Evolutionary conservation across 2,888 invertebrate genomes (phyloP).

Genomic region (Megalurothrips usitatus): DNA sequence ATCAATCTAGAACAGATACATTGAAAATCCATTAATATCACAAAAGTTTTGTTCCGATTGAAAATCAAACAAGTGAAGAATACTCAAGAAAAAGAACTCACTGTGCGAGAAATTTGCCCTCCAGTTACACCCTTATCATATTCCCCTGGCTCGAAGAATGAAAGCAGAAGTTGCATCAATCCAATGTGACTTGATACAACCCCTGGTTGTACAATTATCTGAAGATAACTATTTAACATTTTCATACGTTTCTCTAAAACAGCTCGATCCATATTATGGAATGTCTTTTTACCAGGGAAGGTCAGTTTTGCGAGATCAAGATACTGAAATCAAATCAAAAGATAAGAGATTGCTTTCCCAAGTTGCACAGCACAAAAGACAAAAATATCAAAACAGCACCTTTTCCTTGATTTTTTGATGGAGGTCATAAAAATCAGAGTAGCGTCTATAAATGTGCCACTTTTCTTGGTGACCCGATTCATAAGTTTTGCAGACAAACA

Average conservation of each 20-base stretch:
- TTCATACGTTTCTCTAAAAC: constrained; percentile 81
- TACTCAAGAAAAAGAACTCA: constrained; percentile 42
- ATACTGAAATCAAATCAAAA: constrained; percentile 55
- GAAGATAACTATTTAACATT: constrained; percentile 75
- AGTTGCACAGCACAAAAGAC: not conserved
- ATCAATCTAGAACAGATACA: constrained; percentile 54
- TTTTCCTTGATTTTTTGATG: constrained; percentile 74
- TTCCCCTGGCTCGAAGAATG: constrained; percentile 65
- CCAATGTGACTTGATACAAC: constrained; percentile 57
- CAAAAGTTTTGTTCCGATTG: not conserved
- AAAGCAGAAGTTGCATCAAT: constrained; percentile 56
- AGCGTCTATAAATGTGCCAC: constrained; percentile 89
- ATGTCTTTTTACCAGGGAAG: constrained; percentile 89
- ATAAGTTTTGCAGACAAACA: constrained; percentile 67
- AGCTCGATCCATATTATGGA: constrained; percentile 82
- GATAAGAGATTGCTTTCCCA: not conserved
- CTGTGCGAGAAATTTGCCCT: constrained; percentile 57
- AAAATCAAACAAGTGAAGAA: not conserved
- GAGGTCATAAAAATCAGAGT: constrained; percentile 90
- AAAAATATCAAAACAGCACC: constrained; percentile 44
- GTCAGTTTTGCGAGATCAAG: constrained; percentile 69
- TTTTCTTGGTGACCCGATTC: constrained; percentile 65
- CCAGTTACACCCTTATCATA: constrained; percentile 61
- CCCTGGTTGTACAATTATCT: constrained; percentile 60
- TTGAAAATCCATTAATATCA: not conserved